Percentiles rank a stretch among this genome's conserved stretches.
phyloP scores from a whole-genome alignment of 1,140 invertebrate species.

The Lepidostoma basale region DNA sequence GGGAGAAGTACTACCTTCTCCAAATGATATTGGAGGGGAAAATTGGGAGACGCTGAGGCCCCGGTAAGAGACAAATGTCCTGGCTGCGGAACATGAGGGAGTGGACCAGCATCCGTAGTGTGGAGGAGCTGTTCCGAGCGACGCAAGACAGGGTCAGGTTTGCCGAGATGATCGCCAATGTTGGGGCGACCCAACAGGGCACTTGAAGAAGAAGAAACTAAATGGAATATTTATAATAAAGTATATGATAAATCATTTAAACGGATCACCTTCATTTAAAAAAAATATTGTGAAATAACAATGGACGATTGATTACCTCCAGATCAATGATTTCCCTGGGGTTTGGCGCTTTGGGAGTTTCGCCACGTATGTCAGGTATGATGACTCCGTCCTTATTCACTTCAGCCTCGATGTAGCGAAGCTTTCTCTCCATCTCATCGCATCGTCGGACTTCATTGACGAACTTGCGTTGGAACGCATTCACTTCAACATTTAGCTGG shows the following conservation, averaged over 20 bases:
- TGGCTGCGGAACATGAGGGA: too few relatives aligned
- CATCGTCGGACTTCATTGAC: constrained; percentile 90
- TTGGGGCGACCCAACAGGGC: too few relatives aligned
- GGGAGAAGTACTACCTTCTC: too few relatives aligned
- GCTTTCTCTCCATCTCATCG: constrained; percentile 92
- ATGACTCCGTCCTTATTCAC: constrained; percentile 89
- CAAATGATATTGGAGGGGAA: too few relatives aligned
- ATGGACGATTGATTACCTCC: constrained; percentile 74
- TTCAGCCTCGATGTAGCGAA: constrained; percentile 94
- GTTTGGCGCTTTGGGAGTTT: constrained; percentile 89
- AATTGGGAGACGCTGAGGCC: too few relatives aligned
- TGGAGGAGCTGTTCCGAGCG: too few relatives aligned
- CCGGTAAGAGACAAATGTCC: too few relatives aligned
- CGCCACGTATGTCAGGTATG: constrained; percentile 79
- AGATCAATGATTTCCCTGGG: constrained; percentile 96
- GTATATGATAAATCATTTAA: neutral
- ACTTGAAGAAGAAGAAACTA: too few relatives aligned
- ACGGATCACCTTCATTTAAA: neutral
- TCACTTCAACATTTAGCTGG: constrained; percentile 82
- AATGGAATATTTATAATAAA: too few relatives aligned
- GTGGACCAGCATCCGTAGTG: too few relatives aligned
- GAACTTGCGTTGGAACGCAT: constrained; percentile 90
- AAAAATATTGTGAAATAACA: constrained; percentile 4
- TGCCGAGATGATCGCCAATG: too few relatives aligned
- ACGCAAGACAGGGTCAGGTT: too few relatives aligned